These are phyloP conservation scores for Charanyca ferruginea DNA, from an alignment of 2,888 invertebrate genomes.

Conservation along the genomic window DNA sequence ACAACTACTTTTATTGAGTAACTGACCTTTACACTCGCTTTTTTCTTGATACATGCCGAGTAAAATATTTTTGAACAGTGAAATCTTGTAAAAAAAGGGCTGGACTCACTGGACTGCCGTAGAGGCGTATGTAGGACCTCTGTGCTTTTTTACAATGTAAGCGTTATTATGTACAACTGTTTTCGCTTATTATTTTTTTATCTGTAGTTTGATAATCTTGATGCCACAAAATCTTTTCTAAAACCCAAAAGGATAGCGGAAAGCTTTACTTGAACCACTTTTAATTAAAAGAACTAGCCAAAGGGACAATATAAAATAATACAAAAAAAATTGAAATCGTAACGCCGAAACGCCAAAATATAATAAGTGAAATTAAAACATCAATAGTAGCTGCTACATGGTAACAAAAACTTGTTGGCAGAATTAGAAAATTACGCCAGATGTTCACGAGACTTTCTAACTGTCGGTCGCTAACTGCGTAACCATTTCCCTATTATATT, in stretches of 20 bases:
- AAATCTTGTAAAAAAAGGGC: conserved; percentile 39
- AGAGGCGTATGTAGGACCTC: conserved; percentile 14
- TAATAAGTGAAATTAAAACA: conserved; percentile 41
- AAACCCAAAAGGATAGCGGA: neutral
- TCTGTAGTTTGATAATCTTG: neutral
- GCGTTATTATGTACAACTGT: neutral
- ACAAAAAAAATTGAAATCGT: neutral
- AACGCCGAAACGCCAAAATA: neutral
- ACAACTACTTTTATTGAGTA: conserved; percentile 71
- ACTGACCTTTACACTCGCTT: conserved; percentile 77
- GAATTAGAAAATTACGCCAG: conserved; percentile 82
- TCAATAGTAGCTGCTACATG: conserved; percentile 53
- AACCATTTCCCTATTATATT: conserved; percentile 84
- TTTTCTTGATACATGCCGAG: conserved; percentile 62
- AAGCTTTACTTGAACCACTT: neutral
- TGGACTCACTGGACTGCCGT: conserved; percentile 23
- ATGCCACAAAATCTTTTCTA: neutral
- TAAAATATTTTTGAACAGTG: conserved; percentile 37
- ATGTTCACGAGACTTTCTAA: conserved; percentile 86
- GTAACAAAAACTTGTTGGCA: conserved; percentile 71
- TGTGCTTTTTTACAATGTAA: neutral
- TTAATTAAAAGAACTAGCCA: neutral
- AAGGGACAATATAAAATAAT: neutral
- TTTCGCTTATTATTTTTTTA: no score
- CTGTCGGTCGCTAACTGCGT: conserved; percentile 79